A percentile compares a stretch with the other conserved stretches of the same genome.
These are phyloP conservation scores for Chaetops frenatus DNA, from an alignment of 2,113 vertebrate genomes.

Conservation along the genomic window DNA sequence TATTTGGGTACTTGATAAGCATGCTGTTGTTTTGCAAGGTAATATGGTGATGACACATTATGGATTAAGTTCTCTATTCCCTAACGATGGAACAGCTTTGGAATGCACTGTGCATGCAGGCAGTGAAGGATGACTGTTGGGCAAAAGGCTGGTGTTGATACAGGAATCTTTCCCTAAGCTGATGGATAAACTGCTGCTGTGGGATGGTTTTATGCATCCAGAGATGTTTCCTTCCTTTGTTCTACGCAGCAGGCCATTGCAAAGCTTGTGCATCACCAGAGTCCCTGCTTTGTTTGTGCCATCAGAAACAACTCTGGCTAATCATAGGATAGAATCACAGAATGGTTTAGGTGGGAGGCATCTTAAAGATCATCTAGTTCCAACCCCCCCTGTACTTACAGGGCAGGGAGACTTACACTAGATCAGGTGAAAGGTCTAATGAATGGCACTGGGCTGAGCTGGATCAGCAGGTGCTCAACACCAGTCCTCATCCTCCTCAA, in stretches of 20 bases:
- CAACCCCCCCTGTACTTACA: too few relatives aligned
- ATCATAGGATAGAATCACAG: not conserved
- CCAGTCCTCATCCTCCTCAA: not conserved
- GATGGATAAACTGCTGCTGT: not conserved
- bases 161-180: not conserved
- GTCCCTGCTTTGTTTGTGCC: not conserved
- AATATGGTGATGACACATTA: not conserved
- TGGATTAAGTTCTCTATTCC: not conserved
- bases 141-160: not conserved
- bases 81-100: not conserved
- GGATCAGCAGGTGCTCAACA: not conserved
- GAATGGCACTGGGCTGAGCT: not conserved
- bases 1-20: not conserved
- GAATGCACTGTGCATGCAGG: not conserved
- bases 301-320: not conserved
- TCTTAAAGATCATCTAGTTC: not conserved
- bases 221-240: not conserved
- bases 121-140: not conserved
- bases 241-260: accelerated
- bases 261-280: not conserved
- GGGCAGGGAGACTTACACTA: not conserved
- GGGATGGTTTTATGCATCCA: not conserved
- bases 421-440: not conserved
- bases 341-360: not conserved
- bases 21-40: not conserved